Evolutionary conservation across 1,140 invertebrate species (phyloP).

Genomic region (Dufourea novaeangliae): DNA sequence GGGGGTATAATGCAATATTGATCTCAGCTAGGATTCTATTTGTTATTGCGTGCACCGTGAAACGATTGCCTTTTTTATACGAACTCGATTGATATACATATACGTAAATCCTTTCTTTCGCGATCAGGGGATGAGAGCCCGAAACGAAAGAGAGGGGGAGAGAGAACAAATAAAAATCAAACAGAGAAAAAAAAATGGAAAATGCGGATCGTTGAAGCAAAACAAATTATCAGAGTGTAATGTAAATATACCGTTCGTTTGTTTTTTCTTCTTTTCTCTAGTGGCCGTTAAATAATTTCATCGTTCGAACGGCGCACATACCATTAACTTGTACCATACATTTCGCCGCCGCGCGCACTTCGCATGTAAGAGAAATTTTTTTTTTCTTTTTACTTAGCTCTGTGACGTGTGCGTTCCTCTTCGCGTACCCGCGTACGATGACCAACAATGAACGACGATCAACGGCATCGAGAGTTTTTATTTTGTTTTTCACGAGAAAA

Average conservation of each 20-base stretch:
- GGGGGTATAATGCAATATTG: constrained; percentile 48
- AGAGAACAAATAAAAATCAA: neutral
- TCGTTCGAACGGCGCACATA: constrained; percentile 43
- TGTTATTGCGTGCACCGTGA: constrained; percentile 46
- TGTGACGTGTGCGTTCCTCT: constrained; percentile 51
- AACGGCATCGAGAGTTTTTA: neutral
- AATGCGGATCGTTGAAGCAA: constrained; percentile 48
- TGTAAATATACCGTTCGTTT: constrained; percentile 66
- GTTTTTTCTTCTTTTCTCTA: constrained; percentile 51
- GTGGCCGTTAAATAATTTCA: constrained; percentile 36
- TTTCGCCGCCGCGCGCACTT: constrained; percentile 50
- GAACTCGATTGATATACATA: constrained; percentile 37
- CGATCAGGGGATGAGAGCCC: constrained; percentile 13
- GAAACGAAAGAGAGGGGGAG: neutral
- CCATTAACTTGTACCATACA: constrained; percentile 56
- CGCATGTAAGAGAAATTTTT: constrained; percentile 40
- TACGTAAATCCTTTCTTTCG: neutral
- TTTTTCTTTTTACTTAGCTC: constrained; percentile 53
- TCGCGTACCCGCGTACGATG: neutral
- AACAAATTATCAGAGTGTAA: constrained; percentile 28
- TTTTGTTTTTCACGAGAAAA: constrained; percentile 53
- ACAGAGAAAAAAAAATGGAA: neutral
- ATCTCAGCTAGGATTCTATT: constrained; percentile 50
- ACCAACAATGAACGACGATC: constrained; percentile 14
- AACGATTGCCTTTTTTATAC: constrained; percentile 45